These are phyloP conservation scores for Rhaphigaster nebulosa DNA, from an alignment of 2,888 invertebrate species.

Conservation along the genomic window DNA sequence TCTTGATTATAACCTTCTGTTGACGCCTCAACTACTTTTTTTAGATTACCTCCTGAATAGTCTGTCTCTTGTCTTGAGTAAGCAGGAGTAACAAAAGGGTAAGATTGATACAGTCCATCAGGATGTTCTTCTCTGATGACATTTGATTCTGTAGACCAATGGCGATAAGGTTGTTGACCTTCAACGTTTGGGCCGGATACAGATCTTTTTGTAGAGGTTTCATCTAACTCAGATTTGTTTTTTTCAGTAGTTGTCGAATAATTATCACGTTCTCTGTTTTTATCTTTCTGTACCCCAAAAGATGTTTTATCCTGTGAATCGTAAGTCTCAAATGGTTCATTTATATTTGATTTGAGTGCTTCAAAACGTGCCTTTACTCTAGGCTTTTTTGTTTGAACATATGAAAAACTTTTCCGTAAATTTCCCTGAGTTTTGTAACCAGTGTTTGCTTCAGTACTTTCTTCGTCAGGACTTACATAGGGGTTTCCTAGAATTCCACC, in stretches of 20 bases:
- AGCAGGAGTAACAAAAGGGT: conserved; percentile 22
- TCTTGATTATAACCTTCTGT: background rate
- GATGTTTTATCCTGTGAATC: conserved; percentile 6
- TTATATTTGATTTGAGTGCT: conserved; percentile 36
- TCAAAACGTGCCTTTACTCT: conserved; percentile 17
- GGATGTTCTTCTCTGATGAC: conserved; percentile 51
- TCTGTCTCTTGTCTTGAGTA: conserved; percentile 12
- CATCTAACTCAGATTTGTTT: background rate
- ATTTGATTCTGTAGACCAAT: conserved; percentile 48
- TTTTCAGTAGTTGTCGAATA: background rate
- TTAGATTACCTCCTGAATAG: background rate
- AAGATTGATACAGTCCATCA: background rate
- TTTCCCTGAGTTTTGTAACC: conserved; percentile 5
- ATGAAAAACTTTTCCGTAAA: conserved; percentile 50
- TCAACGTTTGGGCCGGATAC: conserved; percentile 17
- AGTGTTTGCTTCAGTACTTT: conserved; percentile 14
- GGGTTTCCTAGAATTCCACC: conserved; percentile 44
- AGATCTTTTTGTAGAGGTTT: conserved; percentile 9
- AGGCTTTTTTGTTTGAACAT: conserved; percentile 14
- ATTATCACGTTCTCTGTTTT: background rate
- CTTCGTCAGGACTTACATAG: conserved; percentile 3
- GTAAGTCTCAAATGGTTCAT: conserved; percentile 12
- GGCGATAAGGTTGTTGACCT: conserved; percentile 43
- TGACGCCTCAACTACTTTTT: background rate
- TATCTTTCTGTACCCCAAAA: background rate